Evolutionary conservation across 2,797 vertebrate species (phyloP).

Genomic region (Pampus argenteus): DNA sequence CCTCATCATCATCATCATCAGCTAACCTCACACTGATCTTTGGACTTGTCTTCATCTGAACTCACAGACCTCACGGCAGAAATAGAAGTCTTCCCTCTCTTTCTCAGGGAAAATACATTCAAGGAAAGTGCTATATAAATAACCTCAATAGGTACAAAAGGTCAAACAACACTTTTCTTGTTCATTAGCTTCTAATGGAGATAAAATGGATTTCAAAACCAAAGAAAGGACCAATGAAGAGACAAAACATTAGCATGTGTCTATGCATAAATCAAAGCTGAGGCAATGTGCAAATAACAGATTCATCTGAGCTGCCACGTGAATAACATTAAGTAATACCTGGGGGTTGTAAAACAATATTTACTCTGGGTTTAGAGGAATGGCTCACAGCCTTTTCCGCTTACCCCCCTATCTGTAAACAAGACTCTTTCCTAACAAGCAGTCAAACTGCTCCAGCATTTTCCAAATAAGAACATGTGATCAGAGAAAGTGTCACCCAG

Average conservation of each 20-base stretch:
- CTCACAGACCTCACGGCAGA: constrained; percentile 28
- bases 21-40: constrained; percentile 34
- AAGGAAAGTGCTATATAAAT: constrained; percentile 43
- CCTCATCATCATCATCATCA: constrained; percentile 12
- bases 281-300: constrained; percentile 29
- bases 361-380: constrained; percentile 54
- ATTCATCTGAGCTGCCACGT: constrained; percentile 42
- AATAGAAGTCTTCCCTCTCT: constrained; percentile 31
- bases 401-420: constrained; percentile 54
- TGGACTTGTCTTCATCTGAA: too few species aligned
- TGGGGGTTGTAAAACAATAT: constrained; percentile 67
- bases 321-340: constrained; percentile 54
- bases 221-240: neutral
- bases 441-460: constrained; percentile 44
- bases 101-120: constrained; percentile 39
- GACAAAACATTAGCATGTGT: constrained; percentile 2
- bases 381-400: constrained; percentile 50
- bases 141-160: constrained; percentile 21
- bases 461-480: constrained; percentile 60
- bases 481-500: constrained; percentile 19
- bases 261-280: constrained; percentile 19
- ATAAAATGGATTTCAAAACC: neutral
- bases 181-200: neutral
- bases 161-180: constrained; percentile 18
- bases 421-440: constrained; percentile 58